These are phyloP conservation scores for Spea multiplicata DNA, from an alignment of 2,113 vertebrate genomes.

Conservation along the genomic window DNA sequence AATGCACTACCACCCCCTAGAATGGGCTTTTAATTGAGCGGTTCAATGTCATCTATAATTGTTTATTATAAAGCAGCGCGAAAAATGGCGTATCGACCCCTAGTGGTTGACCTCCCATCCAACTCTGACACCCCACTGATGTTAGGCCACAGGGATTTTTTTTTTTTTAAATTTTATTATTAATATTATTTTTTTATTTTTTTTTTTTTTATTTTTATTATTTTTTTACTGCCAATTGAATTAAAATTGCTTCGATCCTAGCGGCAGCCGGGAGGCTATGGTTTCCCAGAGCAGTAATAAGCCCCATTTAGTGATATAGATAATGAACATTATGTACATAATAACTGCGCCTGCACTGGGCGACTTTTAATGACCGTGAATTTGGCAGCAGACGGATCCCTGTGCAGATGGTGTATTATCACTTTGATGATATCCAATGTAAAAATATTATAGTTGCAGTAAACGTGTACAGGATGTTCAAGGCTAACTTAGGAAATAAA, in stretches of 20 bases:
- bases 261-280: background rate
- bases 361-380: background rate
- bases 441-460: constrained; percentile 3
- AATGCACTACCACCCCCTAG: too few relatives aligned
- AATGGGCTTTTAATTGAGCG: too few relatives aligned
- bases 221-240: background rate
- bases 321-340: background rate
- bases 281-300: background rate
- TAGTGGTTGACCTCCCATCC: too few relatives aligned
- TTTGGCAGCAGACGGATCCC: background rate
- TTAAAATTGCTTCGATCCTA: background rate
- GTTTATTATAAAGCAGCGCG: too few relatives aligned
- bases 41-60: too few relatives aligned
- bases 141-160: too few relatives aligned
- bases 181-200: too few relatives aligned
- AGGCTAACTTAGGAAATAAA: background rate
- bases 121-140: too few relatives aligned
- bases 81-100: too few relatives aligned
- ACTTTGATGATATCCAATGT: background rate
- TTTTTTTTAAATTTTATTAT: too few relatives aligned
- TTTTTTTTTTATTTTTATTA: background rate
- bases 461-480: background rate
- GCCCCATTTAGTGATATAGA: background rate
- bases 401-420: background rate
- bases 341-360: background rate